phyloP scores from a whole-genome alignment of 2,797 vertebrate genomes.

The Buphagus erythrorhynchus region DNA sequence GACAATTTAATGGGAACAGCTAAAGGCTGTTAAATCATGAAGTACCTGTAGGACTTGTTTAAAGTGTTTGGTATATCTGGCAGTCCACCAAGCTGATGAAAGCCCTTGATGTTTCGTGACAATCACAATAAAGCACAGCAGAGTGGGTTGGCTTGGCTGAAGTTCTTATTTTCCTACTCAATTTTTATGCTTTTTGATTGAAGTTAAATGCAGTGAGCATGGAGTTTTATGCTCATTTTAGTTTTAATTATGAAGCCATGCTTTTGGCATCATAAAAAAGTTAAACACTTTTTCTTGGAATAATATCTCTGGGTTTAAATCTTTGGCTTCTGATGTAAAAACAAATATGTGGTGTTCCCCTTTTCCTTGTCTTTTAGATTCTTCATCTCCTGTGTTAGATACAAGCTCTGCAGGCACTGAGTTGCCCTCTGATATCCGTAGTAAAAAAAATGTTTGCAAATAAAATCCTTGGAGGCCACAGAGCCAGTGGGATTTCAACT shows the following conservation, averaged over 20 bases:
- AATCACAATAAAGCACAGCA: background rate
- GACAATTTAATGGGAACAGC: background rate
- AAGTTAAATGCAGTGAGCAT: background rate
- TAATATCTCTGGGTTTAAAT: background rate
- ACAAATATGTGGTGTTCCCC: background rate
- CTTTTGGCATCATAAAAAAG: background rate
- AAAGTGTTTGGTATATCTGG: background rate
- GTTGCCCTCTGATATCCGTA: background rate
- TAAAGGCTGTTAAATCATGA: background rate
- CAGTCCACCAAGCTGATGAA: slow-evolving; percentile 30
- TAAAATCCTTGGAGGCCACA: background rate
- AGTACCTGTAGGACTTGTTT: slow-evolving; percentile 30
- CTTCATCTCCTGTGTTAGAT: background rate
- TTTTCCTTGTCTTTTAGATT: background rate
- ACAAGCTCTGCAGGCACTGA: background rate
- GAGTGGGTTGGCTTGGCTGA: background rate
- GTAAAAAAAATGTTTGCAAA: background rate
- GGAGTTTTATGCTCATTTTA: background rate
- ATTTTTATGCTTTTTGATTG: slow-evolving; percentile 30
- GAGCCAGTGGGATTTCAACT: background rate
- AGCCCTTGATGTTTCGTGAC: slow-evolving; percentile 15
- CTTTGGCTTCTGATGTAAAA: background rate
- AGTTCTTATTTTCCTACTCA: slow-evolving; percentile 18
- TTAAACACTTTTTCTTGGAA: background rate
- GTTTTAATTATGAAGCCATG: slow-evolving; percentile 14